phyloP scores from a whole-genome alignment of 2,113 vertebrate genomes.

The Chaetodon auriga region DNA sequence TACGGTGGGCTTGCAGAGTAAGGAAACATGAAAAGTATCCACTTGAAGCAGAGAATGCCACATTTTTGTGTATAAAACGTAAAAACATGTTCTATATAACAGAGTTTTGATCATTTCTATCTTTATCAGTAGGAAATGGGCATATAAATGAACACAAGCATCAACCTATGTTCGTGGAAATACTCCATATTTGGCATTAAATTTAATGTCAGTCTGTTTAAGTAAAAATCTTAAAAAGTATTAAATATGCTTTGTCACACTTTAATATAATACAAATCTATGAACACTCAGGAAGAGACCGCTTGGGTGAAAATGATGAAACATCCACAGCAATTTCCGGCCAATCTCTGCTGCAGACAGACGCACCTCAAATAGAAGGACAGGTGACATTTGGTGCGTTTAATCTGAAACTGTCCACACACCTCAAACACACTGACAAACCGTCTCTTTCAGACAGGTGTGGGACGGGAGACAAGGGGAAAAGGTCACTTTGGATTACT shows the following conservation, averaged over 20 bases:
- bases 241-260: constrained; percentile 52
- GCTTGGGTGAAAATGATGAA: background rate
- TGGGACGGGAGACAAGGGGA: background rate
- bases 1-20: background rate
- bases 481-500: constrained; percentile 65
- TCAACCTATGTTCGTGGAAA: background rate
- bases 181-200: constrained; percentile 36
- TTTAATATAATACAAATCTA: constrained; percentile 60
- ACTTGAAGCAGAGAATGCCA: constrained; percentile 10
- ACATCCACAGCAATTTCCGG: background rate
- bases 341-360: background rate
- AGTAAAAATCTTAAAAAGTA: constrained; percentile 38
- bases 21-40: background rate
- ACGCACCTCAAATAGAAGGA: background rate
- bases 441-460: background rate
- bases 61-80: constrained; percentile 6
- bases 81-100: constrained; percentile 14
- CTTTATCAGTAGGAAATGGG: background rate
- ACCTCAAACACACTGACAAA: background rate
- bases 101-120: constrained; percentile 13
- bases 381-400: background rate
- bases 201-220: constrained; percentile 4
- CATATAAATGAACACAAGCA: constrained; percentile 11
- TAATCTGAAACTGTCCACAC: background rate
- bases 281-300: constrained; percentile 25